Evolutionary conservation across 2,113 vertebrate genomes (phyloP), one percentile per base, ranked within the genome.

Genomic region (Corythornis madagascariensis): DNA sequence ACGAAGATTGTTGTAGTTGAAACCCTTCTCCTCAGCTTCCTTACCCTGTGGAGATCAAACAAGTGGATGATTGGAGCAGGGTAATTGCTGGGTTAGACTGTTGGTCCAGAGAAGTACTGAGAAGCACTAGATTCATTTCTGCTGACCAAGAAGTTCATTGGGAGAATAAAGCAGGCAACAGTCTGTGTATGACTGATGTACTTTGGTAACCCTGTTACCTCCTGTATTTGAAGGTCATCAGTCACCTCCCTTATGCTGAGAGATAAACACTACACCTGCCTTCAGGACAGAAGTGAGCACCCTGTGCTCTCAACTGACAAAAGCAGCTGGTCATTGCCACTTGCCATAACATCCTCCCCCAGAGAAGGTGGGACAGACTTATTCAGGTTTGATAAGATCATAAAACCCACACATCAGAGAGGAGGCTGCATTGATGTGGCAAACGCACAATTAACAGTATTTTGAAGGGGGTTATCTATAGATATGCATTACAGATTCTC

Each of bases 1-100:
- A 17, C 83, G 78, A 71, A 98, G 96, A 86, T 97, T 98, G 1
- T 7, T 24, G 1, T 95, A 69, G 60, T 22, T 95, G 92, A 98
- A 98, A 89, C 96, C 96, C 0, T 33, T 96, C 13, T 92, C 40
- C 8, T 95, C 95, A 59, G 92, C 91, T 5, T 5, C 80, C 40
- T 97, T 96, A 59, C 79, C 94, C 98, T 98, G 82, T 7, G 5
- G n/a, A 74, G 12, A 53, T 35, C 40, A 70, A 70, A 33, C 20
- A 50, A 93, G 10, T 5, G 29, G 16, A 29, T 65, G 45, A 86
- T 2, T 38, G 1, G 45, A 93, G 40, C 45, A 55, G 25, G 20
- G 20, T 60, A 16, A 21, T 69, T 55, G 8, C 35, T 86, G 40
- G 25, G 14, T 0, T 1, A 83, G 35, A 55, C 3, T 1, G 0